Evolutionary conservation across 2,888 invertebrate genomes (phyloP).

Genomic region (Macaria liturata): DNA sequence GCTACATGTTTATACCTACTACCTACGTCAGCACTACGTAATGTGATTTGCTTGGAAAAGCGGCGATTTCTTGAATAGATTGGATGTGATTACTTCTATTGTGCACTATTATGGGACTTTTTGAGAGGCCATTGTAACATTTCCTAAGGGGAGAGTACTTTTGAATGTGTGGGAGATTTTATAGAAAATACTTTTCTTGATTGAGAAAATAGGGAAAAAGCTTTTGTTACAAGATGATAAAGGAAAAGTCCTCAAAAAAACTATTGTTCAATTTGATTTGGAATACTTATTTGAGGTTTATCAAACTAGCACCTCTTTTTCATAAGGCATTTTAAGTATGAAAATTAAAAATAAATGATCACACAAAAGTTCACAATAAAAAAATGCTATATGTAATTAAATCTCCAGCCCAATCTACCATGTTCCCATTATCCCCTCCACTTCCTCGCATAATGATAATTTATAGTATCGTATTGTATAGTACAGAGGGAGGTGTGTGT

Average conservation of each 20-base stretch:
- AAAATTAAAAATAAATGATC: background rate
- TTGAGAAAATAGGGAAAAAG: background rate
- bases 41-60: conserved; percentile 10
- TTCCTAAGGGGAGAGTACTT: no score
- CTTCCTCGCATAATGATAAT: conserved; percentile 27
- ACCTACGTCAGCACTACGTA: conserved; percentile 2
- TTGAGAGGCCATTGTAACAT: no score
- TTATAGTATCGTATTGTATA: conserved; percentile 48
- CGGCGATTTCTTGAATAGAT: conserved; percentile 15
- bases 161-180: no score
- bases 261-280: no score
- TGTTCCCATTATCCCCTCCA: conserved; percentile 30
- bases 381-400: no score
- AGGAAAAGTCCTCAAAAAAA: no score
- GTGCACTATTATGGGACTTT: background rate
- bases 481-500: conserved; percentile 43
- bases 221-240: no score
- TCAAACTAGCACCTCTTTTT: no score
- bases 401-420: no score
- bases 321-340: no score
- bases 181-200: background rate
- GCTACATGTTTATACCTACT: background rate
- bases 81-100: conserved; percentile 12
- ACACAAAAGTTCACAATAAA: no score
- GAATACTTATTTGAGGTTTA: no score